Conservation (phyloP, 2,888 invertebrate species). For the Fabriciana adippe region DNA sequence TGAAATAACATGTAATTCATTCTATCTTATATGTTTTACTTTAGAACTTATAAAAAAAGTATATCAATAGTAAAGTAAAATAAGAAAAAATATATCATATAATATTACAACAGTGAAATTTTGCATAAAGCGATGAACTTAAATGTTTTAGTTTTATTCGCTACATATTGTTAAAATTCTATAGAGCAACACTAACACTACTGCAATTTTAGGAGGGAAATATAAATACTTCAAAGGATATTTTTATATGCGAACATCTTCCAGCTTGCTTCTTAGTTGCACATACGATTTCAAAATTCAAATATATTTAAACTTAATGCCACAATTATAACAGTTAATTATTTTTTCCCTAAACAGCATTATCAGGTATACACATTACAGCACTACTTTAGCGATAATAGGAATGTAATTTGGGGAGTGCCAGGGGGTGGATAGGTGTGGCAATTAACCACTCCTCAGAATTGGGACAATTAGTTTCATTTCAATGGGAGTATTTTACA, state of each 20-base stretch:
- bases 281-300: neutral
- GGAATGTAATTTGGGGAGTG: constrained; percentile 54
- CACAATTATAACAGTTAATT: neutral
- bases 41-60: too few species aligned
- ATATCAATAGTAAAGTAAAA: too few species aligned
- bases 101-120: too few species aligned
- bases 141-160: too few species aligned
- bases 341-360: neutral
- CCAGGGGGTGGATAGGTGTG: constrained; percentile 64
- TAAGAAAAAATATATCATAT: too few species aligned
- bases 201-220: constrained; percentile 34
- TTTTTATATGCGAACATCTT: neutral
- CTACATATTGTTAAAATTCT: neutral
- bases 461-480: constrained; percentile 70
- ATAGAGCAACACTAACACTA: constrained; percentile 32
- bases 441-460: constrained; percentile 70
- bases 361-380: neutral
- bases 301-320: neutral
- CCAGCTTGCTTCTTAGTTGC: neutral
- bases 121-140: too few species aligned
- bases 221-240: constrained; percentile 32
- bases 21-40: too few species aligned
- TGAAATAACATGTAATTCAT: neutral
- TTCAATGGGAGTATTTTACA: constrained; percentile 51
- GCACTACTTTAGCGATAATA: constrained; percentile 23